Evolutionary conservation across 2,797 vertebrate species (phyloP).

Genomic region (Notoglanidium macrostoma): DNA sequence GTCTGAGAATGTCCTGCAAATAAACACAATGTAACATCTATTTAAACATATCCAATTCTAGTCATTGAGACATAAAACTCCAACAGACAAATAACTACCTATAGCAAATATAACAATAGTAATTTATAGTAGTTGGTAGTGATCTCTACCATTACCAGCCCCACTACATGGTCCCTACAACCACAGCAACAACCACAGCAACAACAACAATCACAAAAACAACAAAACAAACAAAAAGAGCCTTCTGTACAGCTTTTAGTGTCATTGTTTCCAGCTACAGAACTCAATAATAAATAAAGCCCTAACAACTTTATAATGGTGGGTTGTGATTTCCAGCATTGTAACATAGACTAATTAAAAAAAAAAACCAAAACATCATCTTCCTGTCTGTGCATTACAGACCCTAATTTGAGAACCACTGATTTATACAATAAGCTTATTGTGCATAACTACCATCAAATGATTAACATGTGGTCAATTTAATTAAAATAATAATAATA

Average conservation of each 20-base stretch:
- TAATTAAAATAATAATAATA: background rate
- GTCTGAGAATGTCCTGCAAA: background rate
- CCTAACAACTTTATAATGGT: background rate
- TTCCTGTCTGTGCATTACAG: background rate
- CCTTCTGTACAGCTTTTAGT: background rate
- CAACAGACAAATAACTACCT: background rate
- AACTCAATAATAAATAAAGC: background rate
- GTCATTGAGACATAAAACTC: background rate
- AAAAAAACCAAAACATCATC: background rate
- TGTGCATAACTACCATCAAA: too few species aligned
- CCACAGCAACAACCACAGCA: background rate
- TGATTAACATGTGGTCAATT: too few species aligned
- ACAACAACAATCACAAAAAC: background rate
- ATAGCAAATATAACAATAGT: background rate
- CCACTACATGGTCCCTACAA: background rate
- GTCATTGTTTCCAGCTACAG: background rate
- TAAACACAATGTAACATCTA: background rate
- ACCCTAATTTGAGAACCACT: background rate
- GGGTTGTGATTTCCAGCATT: background rate
- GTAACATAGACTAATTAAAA: background rate
- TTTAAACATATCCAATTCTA: background rate
- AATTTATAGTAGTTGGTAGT: background rate
- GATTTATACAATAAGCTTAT: background rate
- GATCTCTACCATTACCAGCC: background rate
- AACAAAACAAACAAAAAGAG: background rate